Conservation (phyloP, 2,888 invertebrate genomes). For the Formica aserva region DNA sequence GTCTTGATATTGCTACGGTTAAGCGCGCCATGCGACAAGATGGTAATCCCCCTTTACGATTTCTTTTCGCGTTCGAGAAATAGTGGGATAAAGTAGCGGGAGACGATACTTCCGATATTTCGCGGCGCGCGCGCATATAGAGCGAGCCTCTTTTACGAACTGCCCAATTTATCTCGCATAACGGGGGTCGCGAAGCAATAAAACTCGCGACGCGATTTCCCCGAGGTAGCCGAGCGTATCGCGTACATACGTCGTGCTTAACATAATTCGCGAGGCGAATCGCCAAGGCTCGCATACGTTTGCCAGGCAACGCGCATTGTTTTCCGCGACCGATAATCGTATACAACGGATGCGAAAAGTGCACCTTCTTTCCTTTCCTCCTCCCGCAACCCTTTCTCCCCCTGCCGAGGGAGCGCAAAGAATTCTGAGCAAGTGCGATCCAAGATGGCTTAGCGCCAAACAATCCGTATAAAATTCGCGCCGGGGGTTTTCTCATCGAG, state of each 20-base stretch:
- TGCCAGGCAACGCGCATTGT: slow-evolving; percentile 40
- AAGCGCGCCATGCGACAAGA: slow-evolving; percentile 19
- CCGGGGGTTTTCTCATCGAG: slow-evolving; percentile 47
- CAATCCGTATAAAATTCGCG: slow-evolving; percentile 44
- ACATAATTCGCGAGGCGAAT: slow-evolving; percentile 51
- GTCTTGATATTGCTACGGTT: slow-evolving; percentile 3
- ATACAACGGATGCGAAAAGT: slow-evolving; percentile 40
- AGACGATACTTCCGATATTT: slow-evolving; percentile 28
- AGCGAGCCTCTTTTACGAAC: slow-evolving; percentile 24
- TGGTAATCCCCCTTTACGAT: slow-evolving; percentile 26
- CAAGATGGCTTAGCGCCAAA: slow-evolving; percentile 52
- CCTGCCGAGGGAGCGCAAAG: slow-evolving; percentile 33
- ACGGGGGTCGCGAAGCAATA: slow-evolving; percentile 41
- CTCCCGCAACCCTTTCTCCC: neutral
- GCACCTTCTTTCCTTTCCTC: slow-evolving; percentile 12
- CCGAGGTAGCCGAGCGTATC: slow-evolving; percentile 49
- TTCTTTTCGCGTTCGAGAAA: slow-evolving; percentile 34
- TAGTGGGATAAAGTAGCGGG: slow-evolving; percentile 17
- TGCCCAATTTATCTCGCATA: slow-evolving; percentile 46
- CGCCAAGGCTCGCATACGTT: slow-evolving; percentile 42
- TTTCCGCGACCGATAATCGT: slow-evolving; percentile 46
- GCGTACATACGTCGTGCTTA: slow-evolving; percentile 37
- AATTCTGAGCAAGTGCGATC: slow-evolving; percentile 51
- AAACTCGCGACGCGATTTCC: slow-evolving; percentile 39
- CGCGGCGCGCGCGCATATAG: slow-evolving; percentile 3